These are phyloP conservation scores for Poecilia gillii DNA, from an alignment of 2,797 vertebrate species.

Conservation along the genomic window DNA sequence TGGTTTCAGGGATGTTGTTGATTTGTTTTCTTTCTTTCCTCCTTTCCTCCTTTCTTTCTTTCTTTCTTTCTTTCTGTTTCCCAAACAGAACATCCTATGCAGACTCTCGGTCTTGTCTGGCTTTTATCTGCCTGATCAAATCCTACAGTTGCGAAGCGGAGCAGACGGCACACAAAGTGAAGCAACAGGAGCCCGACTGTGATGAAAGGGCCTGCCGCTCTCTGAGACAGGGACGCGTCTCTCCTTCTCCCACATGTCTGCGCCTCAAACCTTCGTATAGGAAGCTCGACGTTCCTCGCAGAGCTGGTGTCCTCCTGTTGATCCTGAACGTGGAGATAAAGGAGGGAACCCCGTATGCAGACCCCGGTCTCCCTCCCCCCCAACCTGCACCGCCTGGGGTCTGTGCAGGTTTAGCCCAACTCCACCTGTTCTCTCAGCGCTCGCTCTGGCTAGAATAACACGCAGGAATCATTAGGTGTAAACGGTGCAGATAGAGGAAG, in stretches of 20 bases:
- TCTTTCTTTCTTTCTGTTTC: not conserved
- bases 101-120: not conserved
- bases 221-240: slow-evolving; percentile 27
- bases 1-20: not conserved
- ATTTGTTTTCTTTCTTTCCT: no score
- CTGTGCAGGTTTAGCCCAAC: slow-evolving; percentile 2
- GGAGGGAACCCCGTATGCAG: not conserved
- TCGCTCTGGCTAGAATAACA: not conserved
- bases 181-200: slow-evolving; percentile 64
- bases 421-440: not conserved
- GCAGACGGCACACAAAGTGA: slow-evolving; percentile 30
- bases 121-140: slow-evolving; percentile 33
- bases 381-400: no score
- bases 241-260: slow-evolving; percentile 37
- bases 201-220: slow-evolving; percentile 49
- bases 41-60: no score
- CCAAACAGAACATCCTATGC: not conserved
- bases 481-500: slow-evolving; percentile 3
- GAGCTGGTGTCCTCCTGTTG: slow-evolving; percentile 51
- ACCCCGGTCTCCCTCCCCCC: no score
- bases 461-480: slow-evolving; percentile 12
- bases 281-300: slow-evolving; percentile 17
- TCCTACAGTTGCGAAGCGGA: slow-evolving; percentile 19
- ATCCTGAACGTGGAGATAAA: slow-evolving; percentile 21
- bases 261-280: slow-evolving; percentile 35